These are phyloP conservation scores for Plutella xylostella DNA, from an alignment of 2,888 invertebrate species.

Conservation along the genomic window DNA sequence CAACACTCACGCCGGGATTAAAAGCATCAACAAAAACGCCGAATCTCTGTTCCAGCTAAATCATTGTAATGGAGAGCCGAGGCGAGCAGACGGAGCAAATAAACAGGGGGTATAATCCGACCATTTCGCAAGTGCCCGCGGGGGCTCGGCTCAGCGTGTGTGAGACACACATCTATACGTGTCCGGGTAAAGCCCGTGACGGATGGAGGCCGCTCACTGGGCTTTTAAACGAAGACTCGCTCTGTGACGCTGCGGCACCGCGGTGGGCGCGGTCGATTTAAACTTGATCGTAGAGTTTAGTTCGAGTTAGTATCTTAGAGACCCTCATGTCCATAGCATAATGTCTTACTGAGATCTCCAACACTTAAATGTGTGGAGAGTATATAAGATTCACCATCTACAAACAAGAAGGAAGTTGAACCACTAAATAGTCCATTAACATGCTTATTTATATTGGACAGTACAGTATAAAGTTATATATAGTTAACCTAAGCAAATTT, in stretches of 20 bases:
- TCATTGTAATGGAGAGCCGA: neutral
- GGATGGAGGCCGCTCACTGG: slow-evolving; percentile 6
- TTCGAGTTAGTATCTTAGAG: no score
- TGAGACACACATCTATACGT: slow-evolving; percentile 13
- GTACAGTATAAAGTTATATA: neutral
- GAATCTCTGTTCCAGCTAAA: neutral
- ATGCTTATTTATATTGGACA: neutral
- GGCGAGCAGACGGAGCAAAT: neutral
- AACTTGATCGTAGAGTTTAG: no score
- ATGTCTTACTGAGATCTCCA: no score
- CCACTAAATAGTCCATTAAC: neutral
- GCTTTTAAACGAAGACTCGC: neutral
- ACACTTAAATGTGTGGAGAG: no score
- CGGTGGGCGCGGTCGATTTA: neutral
- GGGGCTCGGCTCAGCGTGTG: neutral
- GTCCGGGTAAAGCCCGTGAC: slow-evolving; percentile 15
- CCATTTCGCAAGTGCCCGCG: slow-evolving; percentile 2
- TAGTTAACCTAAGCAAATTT: neutral
- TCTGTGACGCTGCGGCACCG: neutral
- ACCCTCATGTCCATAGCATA: no score
- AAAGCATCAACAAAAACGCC: neutral
- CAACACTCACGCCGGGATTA: neutral
- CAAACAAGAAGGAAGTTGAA: neutral
- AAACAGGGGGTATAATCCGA: slow-evolving; percentile 2
- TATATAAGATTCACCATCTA: neutral